Evolutionary conservation across 1,140 invertebrate genomes (phyloP).

Genomic region (Formica exsecta): DNA sequence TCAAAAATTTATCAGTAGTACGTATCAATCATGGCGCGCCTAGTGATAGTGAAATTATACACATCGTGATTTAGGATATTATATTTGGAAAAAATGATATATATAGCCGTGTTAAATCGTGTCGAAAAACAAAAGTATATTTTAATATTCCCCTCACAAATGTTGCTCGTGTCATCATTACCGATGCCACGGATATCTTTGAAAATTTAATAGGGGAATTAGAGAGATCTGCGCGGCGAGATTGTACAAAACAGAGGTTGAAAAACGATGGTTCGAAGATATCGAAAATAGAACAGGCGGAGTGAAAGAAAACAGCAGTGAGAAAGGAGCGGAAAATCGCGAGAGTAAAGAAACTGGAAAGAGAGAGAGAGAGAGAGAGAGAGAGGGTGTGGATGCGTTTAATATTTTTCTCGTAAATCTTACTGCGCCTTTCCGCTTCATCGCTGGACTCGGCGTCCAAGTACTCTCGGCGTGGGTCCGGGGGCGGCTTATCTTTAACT

Average conservation of each 20-base stretch:
- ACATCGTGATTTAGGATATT: background rate
- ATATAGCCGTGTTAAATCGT: background rate
- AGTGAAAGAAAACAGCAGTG: background rate
- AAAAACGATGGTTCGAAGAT: slow-evolving; percentile 20
- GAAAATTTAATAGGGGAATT: slow-evolving; percentile 25
- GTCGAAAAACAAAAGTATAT: background rate
- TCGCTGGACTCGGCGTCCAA: slow-evolving; percentile 83
- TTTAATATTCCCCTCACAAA: slow-evolving; percentile 15
- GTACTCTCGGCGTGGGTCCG: slow-evolving; percentile 81
- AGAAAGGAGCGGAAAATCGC: slow-evolving; percentile 40
- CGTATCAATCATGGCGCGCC: background rate
- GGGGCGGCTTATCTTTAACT: slow-evolving; percentile 76
- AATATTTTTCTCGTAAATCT: slow-evolving; percentile 82
- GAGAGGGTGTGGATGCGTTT: slow-evolving; percentile 66
- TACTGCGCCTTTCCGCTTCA: slow-evolving; percentile 78
- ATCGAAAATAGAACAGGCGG: slow-evolving; percentile 28
- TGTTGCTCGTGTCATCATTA: background rate
- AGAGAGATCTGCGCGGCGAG: background rate
- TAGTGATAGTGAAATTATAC: background rate
- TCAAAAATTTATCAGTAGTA: slow-evolving; percentile 12
- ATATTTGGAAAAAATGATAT: background rate
- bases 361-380: too few species aligned
- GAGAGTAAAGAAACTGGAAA: slow-evolving; percentile 2
- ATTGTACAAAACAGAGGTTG: slow-evolving; percentile 39
- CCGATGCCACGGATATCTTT: background rate